A percentile compares a stretch with the other conserved stretches of the same genome.
Evolutionary conservation across 2,113 vertebrate species (phyloP).

Genomic region (Elephantulus edwardii): DNA sequence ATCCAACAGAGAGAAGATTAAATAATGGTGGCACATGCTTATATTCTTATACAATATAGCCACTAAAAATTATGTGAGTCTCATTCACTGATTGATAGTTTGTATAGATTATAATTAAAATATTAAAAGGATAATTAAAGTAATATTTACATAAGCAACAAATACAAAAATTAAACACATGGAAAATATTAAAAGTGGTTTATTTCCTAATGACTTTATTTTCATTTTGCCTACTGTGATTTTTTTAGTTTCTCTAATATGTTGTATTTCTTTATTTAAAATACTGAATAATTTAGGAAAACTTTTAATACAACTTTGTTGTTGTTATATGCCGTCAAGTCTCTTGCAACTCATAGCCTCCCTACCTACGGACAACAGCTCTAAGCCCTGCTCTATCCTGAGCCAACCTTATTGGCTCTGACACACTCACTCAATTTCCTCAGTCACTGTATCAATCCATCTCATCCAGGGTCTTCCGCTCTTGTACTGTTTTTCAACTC

Average conservation of each 20-base stretch:
- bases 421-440: too few relatives aligned
- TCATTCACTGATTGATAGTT: conserved; percentile 9
- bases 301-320: too few relatives aligned
- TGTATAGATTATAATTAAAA: conserved; percentile 16
- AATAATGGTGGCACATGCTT: not conserved
- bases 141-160: not conserved
- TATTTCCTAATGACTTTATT: conserved; percentile 24
- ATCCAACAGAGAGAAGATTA: not conserved
- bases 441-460: too few relatives aligned
- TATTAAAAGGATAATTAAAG: too few relatives aligned
- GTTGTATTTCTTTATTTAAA: not conserved
- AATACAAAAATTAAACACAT: not conserved
- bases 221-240: conserved; percentile 14
- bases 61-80: not conserved
- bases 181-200: conserved; percentile 29
- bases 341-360: too few relatives aligned
- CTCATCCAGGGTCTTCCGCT: too few relatives aligned
- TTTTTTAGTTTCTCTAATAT: conserved; percentile 20
- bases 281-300: not conserved
- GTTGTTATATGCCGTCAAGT: too few relatives aligned
- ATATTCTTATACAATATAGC: not conserved
- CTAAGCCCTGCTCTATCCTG: too few relatives aligned
- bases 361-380: too few relatives aligned
- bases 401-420: too few relatives aligned
- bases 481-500: too few relatives aligned